A percentile compares a stretch with the other conserved stretches of the same genome.
Conservation (phyloP, 2,113 vertebrate genomes). For the Lichenostomus cassidix region DNA sequence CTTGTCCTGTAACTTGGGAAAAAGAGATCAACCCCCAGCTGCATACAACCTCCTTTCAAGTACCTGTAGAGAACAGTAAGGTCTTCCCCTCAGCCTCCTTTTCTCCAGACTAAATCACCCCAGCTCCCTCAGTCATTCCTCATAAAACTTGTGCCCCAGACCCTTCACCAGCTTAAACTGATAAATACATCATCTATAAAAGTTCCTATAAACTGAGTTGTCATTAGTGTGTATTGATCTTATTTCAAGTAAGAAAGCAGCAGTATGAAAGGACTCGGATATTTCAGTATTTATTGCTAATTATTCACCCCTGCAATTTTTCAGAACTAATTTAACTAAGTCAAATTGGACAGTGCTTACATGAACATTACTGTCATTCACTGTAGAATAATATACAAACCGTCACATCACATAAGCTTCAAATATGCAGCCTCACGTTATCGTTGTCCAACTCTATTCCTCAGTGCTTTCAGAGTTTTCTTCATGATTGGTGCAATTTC, state of each 20-base stretch:
- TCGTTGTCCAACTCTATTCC: slow-evolving; percentile 73
- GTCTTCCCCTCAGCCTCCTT: neutral
- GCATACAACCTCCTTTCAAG: neutral
- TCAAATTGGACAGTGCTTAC: neutral
- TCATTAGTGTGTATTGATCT: neutral
- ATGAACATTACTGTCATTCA: neutral
- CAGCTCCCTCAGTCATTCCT: neutral
- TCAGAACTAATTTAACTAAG: neutral
- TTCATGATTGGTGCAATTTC: slow-evolving; percentile 87
- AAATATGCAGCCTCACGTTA: neutral
- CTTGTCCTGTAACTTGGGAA: neutral
- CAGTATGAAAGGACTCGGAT: neutral
- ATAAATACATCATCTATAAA: neutral
- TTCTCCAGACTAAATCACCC: neutral
- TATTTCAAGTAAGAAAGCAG: neutral
- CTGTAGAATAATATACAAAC: neutral
- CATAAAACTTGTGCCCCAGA: neutral
- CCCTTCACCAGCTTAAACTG: neutral
- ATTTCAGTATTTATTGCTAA: slow-evolving; percentile 16
- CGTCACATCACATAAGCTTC: neutral
- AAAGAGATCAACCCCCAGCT: neutral
- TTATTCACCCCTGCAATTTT: neutral
- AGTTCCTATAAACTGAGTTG: neutral
- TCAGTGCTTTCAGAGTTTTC: slow-evolving; percentile 82
- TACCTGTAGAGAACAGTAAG: neutral